Percentiles rank a stretch among this genome's conserved stretches.
phyloP scores from a whole-genome alignment of 2,797 vertebrate species.

The Syngnathus rostellatus region DNA sequence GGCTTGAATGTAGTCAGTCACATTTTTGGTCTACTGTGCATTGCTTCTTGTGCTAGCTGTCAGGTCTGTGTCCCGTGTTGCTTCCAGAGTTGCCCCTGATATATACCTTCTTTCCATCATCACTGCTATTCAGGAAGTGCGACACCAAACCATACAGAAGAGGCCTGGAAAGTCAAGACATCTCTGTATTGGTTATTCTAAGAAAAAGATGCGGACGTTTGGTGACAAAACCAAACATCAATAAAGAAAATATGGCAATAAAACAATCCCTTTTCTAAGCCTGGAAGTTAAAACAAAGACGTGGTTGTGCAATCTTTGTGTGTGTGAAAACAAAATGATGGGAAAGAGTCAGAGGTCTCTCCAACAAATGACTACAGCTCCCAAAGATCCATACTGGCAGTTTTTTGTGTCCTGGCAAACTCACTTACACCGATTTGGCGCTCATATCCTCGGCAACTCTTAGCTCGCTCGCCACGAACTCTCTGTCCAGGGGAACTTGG shows the following conservation, averaged over 20 bases:
- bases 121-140: conserved; percentile 74
- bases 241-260: background rate
- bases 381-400: background rate
- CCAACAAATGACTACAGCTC: background rate
- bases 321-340: conserved; percentile 1
- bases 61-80: conserved; percentile 6
- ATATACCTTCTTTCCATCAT: conserved; percentile 53
- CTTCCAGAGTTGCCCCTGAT: conserved; percentile 44
- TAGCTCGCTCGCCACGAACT: conserved; percentile 84
- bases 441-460: conserved; percentile 80
- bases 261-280: background rate
- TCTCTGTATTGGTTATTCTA: background rate
- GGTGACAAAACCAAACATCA: background rate
- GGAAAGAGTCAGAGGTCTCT: background rate
- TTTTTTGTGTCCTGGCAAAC: background rate
- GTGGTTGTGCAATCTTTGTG: background rate
- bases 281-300: background rate
- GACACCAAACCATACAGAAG: conserved; percentile 86
- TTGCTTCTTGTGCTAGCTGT: background rate
- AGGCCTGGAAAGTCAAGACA: conserved; percentile 70
- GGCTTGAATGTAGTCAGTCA: background rate
- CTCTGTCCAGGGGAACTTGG: conserved; percentile 79
- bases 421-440: conserved; percentile 81
- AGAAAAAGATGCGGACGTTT: background rate
- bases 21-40: background rate